Evolutionary conservation across 2,113 vertebrate genomes (phyloP), one percentile per base, ranked within the genome.

Genomic region (Oplegnathus fasciatus): DNA sequence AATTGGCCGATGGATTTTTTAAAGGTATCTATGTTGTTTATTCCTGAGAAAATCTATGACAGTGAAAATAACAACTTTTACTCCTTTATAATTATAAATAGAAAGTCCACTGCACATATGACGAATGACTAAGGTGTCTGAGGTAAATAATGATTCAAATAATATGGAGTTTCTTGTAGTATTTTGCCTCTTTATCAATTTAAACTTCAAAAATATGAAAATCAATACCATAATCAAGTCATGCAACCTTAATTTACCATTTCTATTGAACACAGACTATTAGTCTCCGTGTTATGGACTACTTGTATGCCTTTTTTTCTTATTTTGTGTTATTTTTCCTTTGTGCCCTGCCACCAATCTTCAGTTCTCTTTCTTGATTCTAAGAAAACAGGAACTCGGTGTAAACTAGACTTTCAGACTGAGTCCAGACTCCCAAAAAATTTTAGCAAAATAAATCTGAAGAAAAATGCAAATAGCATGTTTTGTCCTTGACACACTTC

Each of bases 81-180:
- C 11, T 32, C 4, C 28, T 52, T 66, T 28, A 20, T 73, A 10
- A 28, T 1, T 75, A 17, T 30, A 1, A 14, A 40, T 46, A 57
- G n/a, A 2, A 58, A 83, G 73, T 57, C 18, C 60, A n/a, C n/a
- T n/a, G 50, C 57, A 52, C 44, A 26, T 46, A 18, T 15, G 75
- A n/a, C 9, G 32, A 52, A 11, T 6, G 5, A 34, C 14, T 50
- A 26, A 34, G 7, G 14, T n/a, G 52, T n/a, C 60, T 62, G 34
- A 60, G 57, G 34, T 82, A 37, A 80, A 87, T 44, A 72, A 60
- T 14, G 1, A 58, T 77, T 75, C 20, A 50, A 54, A 75, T 17
- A 64, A 9, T 24, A 66, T 42, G 18, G 22, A 76, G 46, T 17
- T 66, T 55, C 9, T 18, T 64, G 0, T 10, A 18, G 7, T 3